Evolutionary conservation across 2,888 invertebrate genomes (phyloP).

Genomic region (Hyles lineata): DNA sequence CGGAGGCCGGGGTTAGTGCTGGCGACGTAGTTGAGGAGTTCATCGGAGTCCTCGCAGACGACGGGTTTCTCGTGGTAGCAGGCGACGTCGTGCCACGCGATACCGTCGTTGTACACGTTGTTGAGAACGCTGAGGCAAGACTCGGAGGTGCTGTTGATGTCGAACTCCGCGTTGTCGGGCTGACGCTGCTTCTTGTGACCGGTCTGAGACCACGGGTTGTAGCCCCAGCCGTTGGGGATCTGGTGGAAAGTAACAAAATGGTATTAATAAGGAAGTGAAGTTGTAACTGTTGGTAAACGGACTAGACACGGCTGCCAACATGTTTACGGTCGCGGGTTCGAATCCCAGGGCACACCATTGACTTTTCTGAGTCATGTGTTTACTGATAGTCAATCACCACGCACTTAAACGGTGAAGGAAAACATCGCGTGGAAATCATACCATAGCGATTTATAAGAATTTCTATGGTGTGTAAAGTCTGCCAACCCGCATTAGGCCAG

Average conservation of each 20-base stretch:
- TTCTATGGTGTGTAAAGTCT: too few relatives aligned
- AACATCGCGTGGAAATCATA: too few relatives aligned
- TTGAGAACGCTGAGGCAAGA: constrained; percentile 94
- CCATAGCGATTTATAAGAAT: too few relatives aligned
- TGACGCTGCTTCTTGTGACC: constrained; percentile 95
- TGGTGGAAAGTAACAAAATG: constrained; percentile 51
- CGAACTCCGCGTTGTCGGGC: constrained; percentile 96
- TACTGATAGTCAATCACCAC: too few relatives aligned
- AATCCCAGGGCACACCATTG: too few relatives aligned
- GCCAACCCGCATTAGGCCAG: too few relatives aligned
- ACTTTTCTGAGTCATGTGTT: too few relatives aligned
- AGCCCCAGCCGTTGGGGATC: constrained; percentile 89
- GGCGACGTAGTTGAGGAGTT: constrained; percentile 93
- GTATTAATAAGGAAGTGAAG: too few relatives aligned
- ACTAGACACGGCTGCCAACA: too few relatives aligned
- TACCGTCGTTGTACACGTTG: constrained; percentile 97
- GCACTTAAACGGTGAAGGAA: too few relatives aligned
- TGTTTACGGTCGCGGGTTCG: too few relatives aligned
- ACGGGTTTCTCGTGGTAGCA: constrained; percentile 97
- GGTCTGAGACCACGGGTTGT: constrained; percentile 96
- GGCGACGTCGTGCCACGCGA: constrained; percentile 97
- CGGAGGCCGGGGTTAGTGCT: constrained; percentile 93
- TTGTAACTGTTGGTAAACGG: too few relatives aligned
- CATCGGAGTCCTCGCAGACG: constrained; percentile 95
- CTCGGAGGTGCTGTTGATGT: constrained; percentile 94